Evolutionary conservation across 2,797 vertebrate genomes (phyloP).

Genomic region (Sebastes itinus): DNA sequence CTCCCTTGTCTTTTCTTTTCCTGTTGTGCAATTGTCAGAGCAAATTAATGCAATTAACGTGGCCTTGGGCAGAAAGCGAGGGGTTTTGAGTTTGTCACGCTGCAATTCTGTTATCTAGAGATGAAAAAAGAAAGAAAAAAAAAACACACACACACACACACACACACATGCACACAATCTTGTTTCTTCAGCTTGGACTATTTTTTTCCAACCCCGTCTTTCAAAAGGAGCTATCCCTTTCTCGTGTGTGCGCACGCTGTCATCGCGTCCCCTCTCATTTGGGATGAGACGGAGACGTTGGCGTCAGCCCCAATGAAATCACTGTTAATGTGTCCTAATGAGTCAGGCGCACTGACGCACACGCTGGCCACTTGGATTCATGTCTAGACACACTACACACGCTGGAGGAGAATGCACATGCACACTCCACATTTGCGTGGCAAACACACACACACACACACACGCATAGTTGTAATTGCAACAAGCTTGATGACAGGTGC

Average conservation of each 20-base stretch:
- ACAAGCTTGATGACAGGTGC: conserved; percentile 10
- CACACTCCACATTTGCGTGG: not conserved
- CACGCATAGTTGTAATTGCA: not conserved
- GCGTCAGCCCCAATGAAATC: conserved; percentile 77
- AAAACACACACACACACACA: conserved; percentile 30
- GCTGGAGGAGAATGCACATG: not conserved
- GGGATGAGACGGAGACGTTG: conserved; percentile 70
- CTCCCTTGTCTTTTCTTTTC: conserved; percentile 72
- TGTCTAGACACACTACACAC: conserved; percentile 53
- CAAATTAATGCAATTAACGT: conserved; percentile 84
- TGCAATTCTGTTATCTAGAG: conserved; percentile 84
- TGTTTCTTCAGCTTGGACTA: conserved; percentile 63
- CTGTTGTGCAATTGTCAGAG: conserved; percentile 78
- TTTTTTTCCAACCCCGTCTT: conserved; percentile 56
- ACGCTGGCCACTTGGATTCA: conserved; percentile 65
- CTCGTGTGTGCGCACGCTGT: conserved; percentile 64
- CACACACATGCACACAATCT: conserved; percentile 51
- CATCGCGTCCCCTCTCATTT: conserved; percentile 71
- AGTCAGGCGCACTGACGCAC: conserved; percentile 73
- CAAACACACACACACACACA: not conserved
- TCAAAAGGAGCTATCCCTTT: conserved; percentile 62
- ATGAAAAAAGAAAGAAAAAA: conserved; percentile 78
- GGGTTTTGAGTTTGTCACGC: conserved; percentile 84
- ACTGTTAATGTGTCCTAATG: conserved; percentile 82
- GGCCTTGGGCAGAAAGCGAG: conserved; percentile 79